A percentile compares a stretch with the other conserved stretches of the same genome.
Evolutionary conservation across 1,140 invertebrate species (phyloP).

Genomic region (Zaprionus lachaisei): DNA sequence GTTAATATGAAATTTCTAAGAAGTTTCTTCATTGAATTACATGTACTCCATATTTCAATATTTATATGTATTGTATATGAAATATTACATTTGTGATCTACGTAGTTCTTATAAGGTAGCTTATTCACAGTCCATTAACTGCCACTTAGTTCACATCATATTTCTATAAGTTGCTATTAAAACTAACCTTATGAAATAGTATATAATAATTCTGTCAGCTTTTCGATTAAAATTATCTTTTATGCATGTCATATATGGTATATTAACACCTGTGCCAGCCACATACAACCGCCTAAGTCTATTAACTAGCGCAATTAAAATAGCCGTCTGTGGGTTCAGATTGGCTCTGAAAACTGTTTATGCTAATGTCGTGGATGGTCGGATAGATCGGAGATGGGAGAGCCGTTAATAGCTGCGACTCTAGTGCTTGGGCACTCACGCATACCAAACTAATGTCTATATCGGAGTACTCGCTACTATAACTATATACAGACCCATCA

Average conservation of each 20-base stretch:
- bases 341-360: neutral
- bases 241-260: neutral
- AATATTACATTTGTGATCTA: neutral
- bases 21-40: no score
- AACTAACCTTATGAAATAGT: neutral
- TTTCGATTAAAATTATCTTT: neutral
- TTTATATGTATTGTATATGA: neutral
- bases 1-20: no score
- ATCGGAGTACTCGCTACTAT: neutral
- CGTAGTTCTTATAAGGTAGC: neutral
- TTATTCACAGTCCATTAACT: neutral
- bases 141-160: neutral
- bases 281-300: neutral
- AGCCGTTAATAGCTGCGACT: neutral
- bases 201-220: neutral
- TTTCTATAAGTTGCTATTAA: neutral
- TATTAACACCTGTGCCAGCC: neutral
- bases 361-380: neutral
- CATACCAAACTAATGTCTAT: neutral
- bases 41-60: no score
- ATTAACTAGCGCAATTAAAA: constrained; percentile 1
- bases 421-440: neutral
- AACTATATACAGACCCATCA: constrained; percentile 17
- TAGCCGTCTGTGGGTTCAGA: neutral
- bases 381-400: neutral